Evolutionary conservation across 2,113 vertebrate species (phyloP), one percentile per base, ranked within the genome.

Genomic region (Megaptera novaeangliae): DNA sequence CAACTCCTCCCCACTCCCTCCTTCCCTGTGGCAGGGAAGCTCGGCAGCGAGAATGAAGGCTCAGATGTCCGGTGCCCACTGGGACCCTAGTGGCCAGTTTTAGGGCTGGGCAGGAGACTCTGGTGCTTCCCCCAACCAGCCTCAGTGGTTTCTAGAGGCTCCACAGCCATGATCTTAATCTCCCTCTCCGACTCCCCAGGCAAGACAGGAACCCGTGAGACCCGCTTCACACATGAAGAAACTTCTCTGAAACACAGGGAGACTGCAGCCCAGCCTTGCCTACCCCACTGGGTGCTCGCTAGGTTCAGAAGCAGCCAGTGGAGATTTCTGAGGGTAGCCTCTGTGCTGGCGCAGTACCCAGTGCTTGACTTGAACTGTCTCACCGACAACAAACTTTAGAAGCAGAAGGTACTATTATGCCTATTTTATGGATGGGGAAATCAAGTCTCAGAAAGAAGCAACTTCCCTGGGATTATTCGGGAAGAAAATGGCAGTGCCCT

Each of bases 401-500:
- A 59, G 49, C 72, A 59, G 66, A 82, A 57, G 52, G 55, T 29
- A 8, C 83, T 23, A 6, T 52, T n/a, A 1, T 27, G 21, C 63
- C 86, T 74, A n/a, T 80, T 95, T 88, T 57, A 89, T 63, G 95
- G 87, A 55, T 13, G 27, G 52, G 31, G 2, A 96, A 89, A 88
- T n/a, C 31, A 66, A 95, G 72, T 23, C 81, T n/a, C 10, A 14
- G 83, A 52, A 46, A 85, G 66, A 89, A 88, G 31, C 44, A 52
- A 66, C 63, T 52, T 94, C 71, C 71, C 41, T 34, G 15, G 15
- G 44, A 12, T 9, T 23, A 8, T 61, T 57, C 3, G 23, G 71
- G 66, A 96, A 85, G 44, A 27, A 69, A 63, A 41, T 4, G 27
- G 84, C n/a, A 59, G 57, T 25, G 61, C n/a, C 49, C 31, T 0